These are phyloP conservation scores for Mamestra configurata DNA, from an alignment of 1,140 invertebrate species.

Conservation along the genomic window DNA sequence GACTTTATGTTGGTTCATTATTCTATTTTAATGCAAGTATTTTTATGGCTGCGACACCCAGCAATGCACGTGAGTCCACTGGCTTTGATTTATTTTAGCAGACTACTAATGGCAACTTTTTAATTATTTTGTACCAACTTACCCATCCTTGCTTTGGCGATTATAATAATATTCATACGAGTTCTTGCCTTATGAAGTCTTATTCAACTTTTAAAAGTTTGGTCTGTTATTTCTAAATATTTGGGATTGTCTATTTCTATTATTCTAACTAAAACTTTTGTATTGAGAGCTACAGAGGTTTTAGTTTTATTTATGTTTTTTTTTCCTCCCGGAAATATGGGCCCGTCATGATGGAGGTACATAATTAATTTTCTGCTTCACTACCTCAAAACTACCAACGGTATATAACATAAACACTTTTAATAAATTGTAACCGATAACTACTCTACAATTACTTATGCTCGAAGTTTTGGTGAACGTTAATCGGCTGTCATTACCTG, in stretches of 20 bases:
- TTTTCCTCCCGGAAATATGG: no score
- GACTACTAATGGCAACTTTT: conserved; percentile 1
- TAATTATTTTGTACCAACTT: conserved; percentile 20
- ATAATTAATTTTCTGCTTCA: no score
- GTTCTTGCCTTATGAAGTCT: no score
- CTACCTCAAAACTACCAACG: conserved; percentile 1
- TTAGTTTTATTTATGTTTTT: no score
- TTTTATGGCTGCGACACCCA: conserved; percentile 17
- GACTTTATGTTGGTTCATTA: not conserved
- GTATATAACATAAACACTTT: not conserved
- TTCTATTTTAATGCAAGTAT: conserved; percentile 33
- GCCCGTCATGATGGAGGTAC: no score
- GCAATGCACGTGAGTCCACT: conserved; percentile 1
- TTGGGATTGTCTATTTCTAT: no score
- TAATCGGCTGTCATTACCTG: conserved; percentile 46
- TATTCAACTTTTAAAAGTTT: no score
- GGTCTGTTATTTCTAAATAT: no score
- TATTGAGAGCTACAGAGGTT: no score
- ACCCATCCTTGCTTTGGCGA: not conserved
- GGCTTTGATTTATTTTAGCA: conserved; percentile 18
- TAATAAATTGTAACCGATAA: not conserved
- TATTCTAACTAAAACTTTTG: no score
- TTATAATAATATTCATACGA: not conserved
- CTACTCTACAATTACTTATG: conserved; percentile 40
- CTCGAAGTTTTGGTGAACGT: conserved; percentile 20